Evolutionary conservation across 2,113 vertebrate genomes (phyloP).

Genomic region (Pseudorasbora parva): DNA sequence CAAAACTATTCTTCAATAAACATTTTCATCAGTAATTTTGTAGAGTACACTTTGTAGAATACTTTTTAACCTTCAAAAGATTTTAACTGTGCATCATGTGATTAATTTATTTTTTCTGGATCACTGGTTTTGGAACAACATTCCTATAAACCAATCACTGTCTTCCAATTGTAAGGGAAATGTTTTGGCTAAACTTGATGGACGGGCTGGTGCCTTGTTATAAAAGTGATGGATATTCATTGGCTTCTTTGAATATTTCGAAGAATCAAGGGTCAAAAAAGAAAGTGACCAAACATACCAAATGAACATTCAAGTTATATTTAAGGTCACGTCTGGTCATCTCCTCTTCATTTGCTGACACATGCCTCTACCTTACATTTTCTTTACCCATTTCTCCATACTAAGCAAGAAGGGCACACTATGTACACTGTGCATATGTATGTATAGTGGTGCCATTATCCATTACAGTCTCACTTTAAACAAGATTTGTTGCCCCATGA

Average conservation of each 20-base stretch:
- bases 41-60: background rate
- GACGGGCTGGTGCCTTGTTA: too few relatives aligned
- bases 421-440: conserved; percentile 24
- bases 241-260: background rate
- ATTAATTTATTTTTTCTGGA: background rate
- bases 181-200: background rate
- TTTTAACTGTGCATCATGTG: background rate
- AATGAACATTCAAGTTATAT: background rate
- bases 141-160: background rate
- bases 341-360: background rate
- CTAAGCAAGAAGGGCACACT: background rate
- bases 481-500: conserved; percentile 42
- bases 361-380: background rate
- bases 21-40: too few relatives aligned
- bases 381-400: background rate
- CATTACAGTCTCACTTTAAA: conserved; percentile 22
- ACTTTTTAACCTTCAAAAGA: too few relatives aligned
- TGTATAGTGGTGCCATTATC: background rate
- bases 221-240: background rate
- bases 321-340: background rate
- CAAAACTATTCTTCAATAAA: background rate
- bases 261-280: background rate
- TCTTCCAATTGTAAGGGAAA: background rate
- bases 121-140: background rate
- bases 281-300: background rate